Conservation (phyloP, 2,888 invertebrate genomes). For the Geotrupes spiniger region DNA sequence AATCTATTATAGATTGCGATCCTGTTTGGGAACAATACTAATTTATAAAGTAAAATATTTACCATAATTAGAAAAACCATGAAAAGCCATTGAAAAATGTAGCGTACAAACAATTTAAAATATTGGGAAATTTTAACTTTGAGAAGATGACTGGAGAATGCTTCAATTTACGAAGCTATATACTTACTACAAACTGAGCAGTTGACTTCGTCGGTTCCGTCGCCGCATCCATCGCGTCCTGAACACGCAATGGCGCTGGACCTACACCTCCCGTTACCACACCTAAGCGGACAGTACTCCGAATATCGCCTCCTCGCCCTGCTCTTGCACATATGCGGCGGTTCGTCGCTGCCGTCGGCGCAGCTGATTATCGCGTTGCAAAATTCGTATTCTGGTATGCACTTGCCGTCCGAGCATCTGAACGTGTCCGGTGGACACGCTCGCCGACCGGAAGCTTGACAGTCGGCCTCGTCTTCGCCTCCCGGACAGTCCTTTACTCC, state of each 20-base stretch:
- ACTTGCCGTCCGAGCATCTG: constrained; percentile 82
- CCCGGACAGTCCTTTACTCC: constrained; percentile 72
- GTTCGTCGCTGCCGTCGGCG: constrained; percentile 87
- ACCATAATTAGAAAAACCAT: too few relatives aligned
- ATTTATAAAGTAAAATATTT: too few relatives aligned
- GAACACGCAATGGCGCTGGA: constrained; percentile 88
- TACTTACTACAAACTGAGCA: constrained; percentile 86
- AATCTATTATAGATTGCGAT: too few relatives aligned
- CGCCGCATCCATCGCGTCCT: constrained; percentile 88
- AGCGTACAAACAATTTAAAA: too few relatives aligned
- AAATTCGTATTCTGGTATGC: constrained; percentile 86
- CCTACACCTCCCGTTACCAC: constrained; percentile 83
- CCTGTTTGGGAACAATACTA: too few relatives aligned
- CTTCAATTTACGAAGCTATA: too few relatives aligned
- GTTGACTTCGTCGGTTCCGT: constrained; percentile 81
- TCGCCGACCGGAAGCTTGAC: constrained; percentile 48
- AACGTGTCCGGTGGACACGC: constrained; percentile 80
- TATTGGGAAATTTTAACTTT: too few relatives aligned
- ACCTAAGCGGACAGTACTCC: constrained; percentile 77
- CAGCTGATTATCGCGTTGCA: constrained; percentile 86
- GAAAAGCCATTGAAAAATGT: too few relatives aligned
- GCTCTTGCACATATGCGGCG: constrained; percentile 71
- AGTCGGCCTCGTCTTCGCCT: constrained; percentile 74
- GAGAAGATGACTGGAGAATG: constrained; percentile 1
- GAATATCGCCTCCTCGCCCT: constrained; percentile 52